These are phyloP conservation scores for Agonopterix heracliana DNA, from an alignment of 2,888 invertebrate species.

Conservation along the genomic window DNA sequence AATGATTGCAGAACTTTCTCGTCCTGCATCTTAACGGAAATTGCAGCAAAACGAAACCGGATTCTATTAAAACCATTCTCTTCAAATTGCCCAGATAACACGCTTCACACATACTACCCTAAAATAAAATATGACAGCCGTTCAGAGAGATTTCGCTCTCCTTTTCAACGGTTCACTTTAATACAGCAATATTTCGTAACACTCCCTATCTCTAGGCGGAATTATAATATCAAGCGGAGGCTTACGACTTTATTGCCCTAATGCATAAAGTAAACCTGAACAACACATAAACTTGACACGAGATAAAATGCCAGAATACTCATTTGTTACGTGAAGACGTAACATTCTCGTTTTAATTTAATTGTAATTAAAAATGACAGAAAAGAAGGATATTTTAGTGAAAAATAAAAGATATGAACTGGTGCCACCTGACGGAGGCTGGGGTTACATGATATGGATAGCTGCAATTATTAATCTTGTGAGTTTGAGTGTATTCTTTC, in stretches of 20 bases:
- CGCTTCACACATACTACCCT: no score
- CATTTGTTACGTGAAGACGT: background rate
- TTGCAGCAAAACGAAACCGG: no score
- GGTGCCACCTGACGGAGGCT: conserved; percentile 80
- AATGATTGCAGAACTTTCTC: no score
- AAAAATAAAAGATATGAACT: conserved; percentile 33
- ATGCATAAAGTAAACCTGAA: conserved; percentile 4
- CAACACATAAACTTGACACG: conserved; percentile 1
- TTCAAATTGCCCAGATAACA: no score
- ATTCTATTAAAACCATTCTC: no score
- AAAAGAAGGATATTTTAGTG: conserved; percentile 17
- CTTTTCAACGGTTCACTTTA: conserved; percentile 1
- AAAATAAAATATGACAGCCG: background rate
- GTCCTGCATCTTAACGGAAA: no score
- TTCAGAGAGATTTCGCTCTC: conserved; percentile 3
- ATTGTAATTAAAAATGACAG: conserved; percentile 25
- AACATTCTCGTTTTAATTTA: conserved; percentile 2
- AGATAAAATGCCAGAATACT: conserved; percentile 1
- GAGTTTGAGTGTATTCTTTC: conserved; percentile 34
- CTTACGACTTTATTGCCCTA: conserved; percentile 7
- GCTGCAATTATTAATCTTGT: conserved; percentile 77
- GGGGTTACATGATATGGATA: conserved; percentile 81
- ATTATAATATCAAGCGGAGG: conserved; percentile 4
- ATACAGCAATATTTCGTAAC: conserved; percentile 6
- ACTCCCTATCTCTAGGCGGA: conserved; percentile 4